Evolutionary conservation across 2,888 invertebrate genomes (phyloP).

Genomic region (Chloromyia formosa): DNA sequence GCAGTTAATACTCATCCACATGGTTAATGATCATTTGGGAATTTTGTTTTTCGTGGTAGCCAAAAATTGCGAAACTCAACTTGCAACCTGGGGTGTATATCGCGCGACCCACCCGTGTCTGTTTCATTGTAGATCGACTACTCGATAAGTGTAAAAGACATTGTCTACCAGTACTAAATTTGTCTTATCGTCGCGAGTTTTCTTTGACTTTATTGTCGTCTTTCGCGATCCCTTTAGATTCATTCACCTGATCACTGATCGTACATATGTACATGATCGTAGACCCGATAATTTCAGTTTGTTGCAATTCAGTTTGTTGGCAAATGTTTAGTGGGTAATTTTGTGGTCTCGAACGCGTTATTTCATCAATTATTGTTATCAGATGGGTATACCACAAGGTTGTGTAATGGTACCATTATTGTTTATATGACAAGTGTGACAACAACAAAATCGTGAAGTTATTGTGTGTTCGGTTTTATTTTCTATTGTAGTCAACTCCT

Average conservation of each 20-base stretch:
- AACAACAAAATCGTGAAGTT: background rate
- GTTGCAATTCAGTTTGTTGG: slow-evolving; percentile 4
- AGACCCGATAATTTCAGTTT: slow-evolving; percentile 7
- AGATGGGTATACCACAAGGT: slow-evolving; percentile 29
- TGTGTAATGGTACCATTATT: slow-evolving; percentile 37
- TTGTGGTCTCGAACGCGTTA: slow-evolving; percentile 35
- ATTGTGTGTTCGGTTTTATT: slow-evolving; percentile 20
- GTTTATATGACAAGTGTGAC: slow-evolving; percentile 33
- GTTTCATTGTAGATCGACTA: background rate
- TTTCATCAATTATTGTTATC: slow-evolving; percentile 31
- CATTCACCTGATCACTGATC: too few relatives aligned
- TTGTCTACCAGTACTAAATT: background rate
- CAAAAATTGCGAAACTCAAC: background rate
- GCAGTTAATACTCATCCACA: background rate
- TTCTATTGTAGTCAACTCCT: slow-evolving; percentile 7
- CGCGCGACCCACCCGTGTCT: background rate
- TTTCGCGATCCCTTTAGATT: too few relatives aligned
- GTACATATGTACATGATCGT: too few relatives aligned
- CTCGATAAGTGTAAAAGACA: slow-evolving; percentile 18
- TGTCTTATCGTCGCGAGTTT: background rate
- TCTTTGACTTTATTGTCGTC: background rate
- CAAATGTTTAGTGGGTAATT: slow-evolving; percentile 18
- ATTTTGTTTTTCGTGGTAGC: background rate
- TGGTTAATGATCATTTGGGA: background rate
- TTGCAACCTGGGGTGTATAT: background rate